These are phyloP conservation scores for Eubasilissa regina DNA, from an alignment of 1,140 invertebrate genomes.

Conservation along the genomic window DNA sequence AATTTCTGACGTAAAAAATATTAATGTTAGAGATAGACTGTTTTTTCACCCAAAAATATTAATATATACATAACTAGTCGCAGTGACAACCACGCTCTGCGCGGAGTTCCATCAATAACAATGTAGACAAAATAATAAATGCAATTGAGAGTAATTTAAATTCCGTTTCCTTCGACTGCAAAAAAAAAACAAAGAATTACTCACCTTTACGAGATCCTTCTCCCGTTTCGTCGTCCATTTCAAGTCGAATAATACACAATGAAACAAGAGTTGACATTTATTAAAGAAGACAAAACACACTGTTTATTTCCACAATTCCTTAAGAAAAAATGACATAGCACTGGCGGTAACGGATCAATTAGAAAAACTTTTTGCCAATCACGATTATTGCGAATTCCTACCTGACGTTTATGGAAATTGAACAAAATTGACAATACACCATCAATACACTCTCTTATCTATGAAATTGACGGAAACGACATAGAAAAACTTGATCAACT, in stretches of 20 bases:
- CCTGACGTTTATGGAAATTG: no score
- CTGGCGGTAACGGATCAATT: no score
- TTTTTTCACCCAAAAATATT: neutral
- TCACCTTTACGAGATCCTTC: constrained; percentile 48
- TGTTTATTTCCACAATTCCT: no score
- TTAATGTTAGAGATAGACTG: no score
- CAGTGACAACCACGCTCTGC: neutral
- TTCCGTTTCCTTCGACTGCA: constrained; percentile 62
- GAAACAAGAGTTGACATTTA: constrained; percentile 70
- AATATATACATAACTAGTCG: neutral
- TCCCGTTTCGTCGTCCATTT: constrained; percentile 67
- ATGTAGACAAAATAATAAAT: constrained; percentile 65
- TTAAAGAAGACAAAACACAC: neutral
- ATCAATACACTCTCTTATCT: no score
- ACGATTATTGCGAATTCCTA: no score
- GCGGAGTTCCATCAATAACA: constrained; percentile 47
- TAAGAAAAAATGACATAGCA: no score
- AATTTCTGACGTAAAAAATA: no score
- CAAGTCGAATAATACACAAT: constrained; percentile 70
- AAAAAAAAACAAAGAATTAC: constrained; percentile 40
- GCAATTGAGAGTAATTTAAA: constrained; percentile 12
- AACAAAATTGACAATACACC: no score
- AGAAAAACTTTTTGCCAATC: no score
- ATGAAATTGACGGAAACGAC: no score
- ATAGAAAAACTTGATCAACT: no score